Base-by-base conservation (phyloP, 2,888 invertebrate species). In the Petrolisthes cinctipes region DNA sequence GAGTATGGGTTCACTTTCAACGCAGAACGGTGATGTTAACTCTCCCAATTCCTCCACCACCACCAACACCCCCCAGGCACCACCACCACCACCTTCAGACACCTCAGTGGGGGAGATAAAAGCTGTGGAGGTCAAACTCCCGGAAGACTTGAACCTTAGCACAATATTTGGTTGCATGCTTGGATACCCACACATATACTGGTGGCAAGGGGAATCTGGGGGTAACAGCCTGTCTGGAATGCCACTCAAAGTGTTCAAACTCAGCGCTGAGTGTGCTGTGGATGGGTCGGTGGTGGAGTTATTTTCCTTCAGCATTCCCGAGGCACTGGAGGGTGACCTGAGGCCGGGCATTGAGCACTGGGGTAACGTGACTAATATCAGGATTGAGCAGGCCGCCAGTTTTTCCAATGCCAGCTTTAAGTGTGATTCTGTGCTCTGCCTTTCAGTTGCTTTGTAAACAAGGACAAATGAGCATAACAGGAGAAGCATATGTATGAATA, bases 171-270 rank as follows among this genome's bases (percentile, higher is more conserved):
- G 90, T 3, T 88, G 89, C 76, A 82, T 90, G 83, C 80, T 90
- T 37, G 90, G 90, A 11, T 90, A 90, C 61, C 90, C 90, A 54
- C 86, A 90, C 56, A 86, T 90, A n/a, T 90, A 90, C 51, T 90
- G 90, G 90, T 90, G 90, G 90, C 82, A 89, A 66, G 88, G 89
- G 11, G 88, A 90, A n/a, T 86, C 89, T 37, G 89, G 86, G 5
- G 90, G 90, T 4, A 88, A 88, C 51, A 88, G 88, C 51, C 86
- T 90, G 5, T 90, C 90, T 37, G 89, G 90, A 23, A 89, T 90
- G 82, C 90, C 90, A n/a, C 81, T 90, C 20, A 90, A 90, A 37
- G 88, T 90, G 66, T 90, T 89, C 83, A 90, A 89, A 75, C 85
- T 90, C 66, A 88, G 87, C 57, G 90, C 90, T 37, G 76, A 76